These are phyloP conservation scores for Rousettus leschenaultii DNA, from an alignment of 2,113 vertebrate genomes.

Conservation along the genomic window DNA sequence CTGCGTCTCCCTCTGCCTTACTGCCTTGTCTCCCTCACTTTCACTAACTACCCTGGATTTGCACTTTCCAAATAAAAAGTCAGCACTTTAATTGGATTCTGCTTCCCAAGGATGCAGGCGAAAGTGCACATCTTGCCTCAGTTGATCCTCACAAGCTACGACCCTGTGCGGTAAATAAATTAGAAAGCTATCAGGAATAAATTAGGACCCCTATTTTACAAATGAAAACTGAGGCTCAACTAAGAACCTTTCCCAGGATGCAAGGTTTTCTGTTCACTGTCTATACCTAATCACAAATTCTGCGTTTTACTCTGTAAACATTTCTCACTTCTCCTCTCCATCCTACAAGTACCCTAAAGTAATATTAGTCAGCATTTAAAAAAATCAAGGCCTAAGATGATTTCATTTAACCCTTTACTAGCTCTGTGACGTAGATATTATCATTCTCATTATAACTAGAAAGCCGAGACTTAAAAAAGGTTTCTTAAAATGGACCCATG, in stretches of 20 bases:
- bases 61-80: neutral
- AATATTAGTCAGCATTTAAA: neutral
- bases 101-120: neutral
- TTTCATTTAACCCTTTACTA: neutral
- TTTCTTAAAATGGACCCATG: neutral
- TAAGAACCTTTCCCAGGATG: neutral
- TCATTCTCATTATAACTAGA: neutral
- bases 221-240: neutral
- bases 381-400: neutral
- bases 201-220: neutral
- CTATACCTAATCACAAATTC: neutral
- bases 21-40: neutral
- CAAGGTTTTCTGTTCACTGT: neutral
- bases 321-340: neutral
- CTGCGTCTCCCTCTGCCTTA: neutral
- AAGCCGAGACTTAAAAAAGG: neutral
- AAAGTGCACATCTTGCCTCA: neutral
- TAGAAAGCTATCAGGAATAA: neutral
- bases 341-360: neutral
- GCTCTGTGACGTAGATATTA: neutral
- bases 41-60: neutral
- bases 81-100: neutral
- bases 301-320: neutral
- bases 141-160: neutral
- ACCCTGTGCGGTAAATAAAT: neutral